Conservation (phyloP, 37 sponge, comb jelly and placozoan genomes). For the Lycopodina hypogea region DNA sequence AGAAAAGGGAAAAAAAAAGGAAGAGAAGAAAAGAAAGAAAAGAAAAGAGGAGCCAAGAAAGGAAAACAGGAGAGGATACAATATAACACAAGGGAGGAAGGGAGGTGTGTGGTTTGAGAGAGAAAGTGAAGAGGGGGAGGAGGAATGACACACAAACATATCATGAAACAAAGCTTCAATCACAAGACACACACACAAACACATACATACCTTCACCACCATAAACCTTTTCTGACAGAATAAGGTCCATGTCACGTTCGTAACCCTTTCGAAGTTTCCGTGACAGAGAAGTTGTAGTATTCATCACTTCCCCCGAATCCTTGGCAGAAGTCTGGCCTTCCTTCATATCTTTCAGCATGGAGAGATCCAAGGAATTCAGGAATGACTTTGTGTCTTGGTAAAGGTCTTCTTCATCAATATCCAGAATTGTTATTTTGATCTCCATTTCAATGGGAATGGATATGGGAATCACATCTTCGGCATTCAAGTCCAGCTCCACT, state of each 20-base stretch:
- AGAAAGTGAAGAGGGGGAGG: no score
- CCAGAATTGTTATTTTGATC: conserved; percentile 14
- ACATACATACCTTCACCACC: conserved; percentile 20
- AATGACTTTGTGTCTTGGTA: conserved; percentile 21
- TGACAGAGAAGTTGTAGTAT: background rate
- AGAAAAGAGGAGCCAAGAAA: no score
- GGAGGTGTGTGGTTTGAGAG: no score
- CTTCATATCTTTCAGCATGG: conserved; percentile 14
- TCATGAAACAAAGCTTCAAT: no score
- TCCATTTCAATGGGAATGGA: conserved; percentile 23
- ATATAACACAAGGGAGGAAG: no score
- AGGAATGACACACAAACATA: no score
- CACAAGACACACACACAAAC: no score
- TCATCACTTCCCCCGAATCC: background rate
- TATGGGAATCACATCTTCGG: background rate
- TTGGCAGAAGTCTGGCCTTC: no score
- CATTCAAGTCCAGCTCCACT: background rate
- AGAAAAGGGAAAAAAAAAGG: no score
- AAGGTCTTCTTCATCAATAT: conserved; percentile 12
- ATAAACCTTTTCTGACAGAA: conserved; percentile 18
- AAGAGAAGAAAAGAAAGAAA: no score
- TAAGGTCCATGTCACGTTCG: conserved; percentile 16
- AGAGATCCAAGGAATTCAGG: conserved; percentile 24
- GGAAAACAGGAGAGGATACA: no score
- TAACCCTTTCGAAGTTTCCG: conserved; percentile 7